phyloP scores from a whole-genome alignment of 2,113 vertebrate genomes.

The Amphiprion percula region DNA sequence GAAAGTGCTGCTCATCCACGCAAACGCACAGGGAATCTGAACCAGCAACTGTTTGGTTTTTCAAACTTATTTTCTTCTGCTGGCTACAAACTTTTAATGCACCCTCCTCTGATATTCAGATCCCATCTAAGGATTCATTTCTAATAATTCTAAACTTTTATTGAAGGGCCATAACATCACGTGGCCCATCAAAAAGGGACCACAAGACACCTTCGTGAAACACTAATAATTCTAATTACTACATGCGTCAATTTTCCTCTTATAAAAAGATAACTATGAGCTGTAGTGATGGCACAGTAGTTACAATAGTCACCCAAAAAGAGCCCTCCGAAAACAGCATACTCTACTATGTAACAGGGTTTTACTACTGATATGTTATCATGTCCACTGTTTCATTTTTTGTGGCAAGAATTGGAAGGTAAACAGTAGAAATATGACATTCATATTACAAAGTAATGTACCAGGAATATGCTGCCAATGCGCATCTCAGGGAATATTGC shows the following conservation, averaged over 20 bases:
- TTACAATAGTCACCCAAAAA: not conserved
- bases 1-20: slow-evolving; percentile 33
- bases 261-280: not conserved
- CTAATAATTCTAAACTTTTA: not conserved
- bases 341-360: not conserved
- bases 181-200: not conserved
- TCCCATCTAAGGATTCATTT: not conserved
- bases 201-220: not conserved
- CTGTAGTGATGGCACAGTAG: not conserved
- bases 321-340: not conserved
- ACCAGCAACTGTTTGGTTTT: slow-evolving; percentile 14
- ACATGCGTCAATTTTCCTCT: not conserved
- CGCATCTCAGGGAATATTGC: not conserved
- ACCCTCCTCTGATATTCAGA: not conserved
- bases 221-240: not conserved
- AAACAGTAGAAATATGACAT: not conserved
- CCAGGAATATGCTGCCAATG: not conserved
- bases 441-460: not conserved
- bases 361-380: too few species aligned
- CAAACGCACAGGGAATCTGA: slow-evolving; percentile 28
- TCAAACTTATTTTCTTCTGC: not conserved
- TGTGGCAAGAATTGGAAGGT: not conserved
- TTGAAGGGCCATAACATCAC: not conserved
- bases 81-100: slow-evolving; percentile 13
- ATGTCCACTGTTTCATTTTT: not conserved